Evolutionary conservation across 2,888 invertebrate species (phyloP), one percentile per base, ranked within the genome.

Genomic region (Leptopilina drosophilae): DNA sequence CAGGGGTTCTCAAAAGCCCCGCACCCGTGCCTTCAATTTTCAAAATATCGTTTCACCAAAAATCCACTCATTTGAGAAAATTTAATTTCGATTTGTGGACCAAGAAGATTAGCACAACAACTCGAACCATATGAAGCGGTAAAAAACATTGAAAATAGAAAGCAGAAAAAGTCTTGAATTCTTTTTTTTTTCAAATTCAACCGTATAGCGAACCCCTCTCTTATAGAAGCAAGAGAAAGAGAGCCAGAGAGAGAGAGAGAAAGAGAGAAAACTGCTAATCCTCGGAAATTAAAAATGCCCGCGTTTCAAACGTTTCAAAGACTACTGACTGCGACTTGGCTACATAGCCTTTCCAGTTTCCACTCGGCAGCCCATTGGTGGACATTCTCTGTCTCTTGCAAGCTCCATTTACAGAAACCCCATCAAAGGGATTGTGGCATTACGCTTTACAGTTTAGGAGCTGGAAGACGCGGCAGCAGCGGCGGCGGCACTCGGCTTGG

Each of bases 351-450:
- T 76, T 76, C 20, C 26, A 67, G 42, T 76, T 69, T 75, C 26
- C 12, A 26, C 14, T 78, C 53, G 73, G 14, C 73, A 46, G 76
- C 75, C 80, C 53, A 64, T 42, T 77, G 56, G 76, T 77, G 69
- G 64, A 49, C 69, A 78, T 40, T 69, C 79, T 62, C 65, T 64
- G n/a, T 64, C 77, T 78, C 77, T 76, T 64, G 76, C 81, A 81
- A 80, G 85, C 87, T 90, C 90, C 91, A 91, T 91, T 91, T 91
- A 89, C 91, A 90, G 91, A 90, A 91, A 91, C 91, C 89, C 89
- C 91, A 88, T 91, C 91, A 91, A 91, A 91, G 91, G 90, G 90
- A 91, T 88, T 87, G 88, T 85, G 88, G 88, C 88, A 89, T 90
- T 89, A 88, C 88, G 88, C 88, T 89, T 88, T 87, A 84, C 88